A percentile compares a stretch with the other conserved stretches of the same genome.
Evolutionary conservation across 2,888 invertebrate species (phyloP).

Genomic region (Micoletzkya japonica): DNA sequence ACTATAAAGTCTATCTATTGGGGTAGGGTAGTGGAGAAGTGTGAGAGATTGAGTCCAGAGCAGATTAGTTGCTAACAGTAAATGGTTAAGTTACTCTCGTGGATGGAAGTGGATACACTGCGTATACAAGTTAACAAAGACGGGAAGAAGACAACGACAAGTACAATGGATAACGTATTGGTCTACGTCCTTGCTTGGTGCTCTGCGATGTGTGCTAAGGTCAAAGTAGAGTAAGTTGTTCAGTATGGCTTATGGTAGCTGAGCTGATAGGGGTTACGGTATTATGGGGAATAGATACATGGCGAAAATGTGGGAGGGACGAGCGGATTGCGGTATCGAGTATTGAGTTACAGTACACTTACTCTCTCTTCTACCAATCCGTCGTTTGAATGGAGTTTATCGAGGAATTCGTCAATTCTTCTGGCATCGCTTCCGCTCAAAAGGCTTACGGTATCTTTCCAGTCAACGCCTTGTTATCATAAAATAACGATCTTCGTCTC

Average conservation of each 20-base stretch:
- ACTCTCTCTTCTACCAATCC: slow-evolving; percentile 13
- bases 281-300: no score
- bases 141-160: not conserved
- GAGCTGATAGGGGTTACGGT: no score
- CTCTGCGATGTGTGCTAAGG: not conserved
- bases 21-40: not conserved
- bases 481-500: no score
- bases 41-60: no score
- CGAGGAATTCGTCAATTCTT: not conserved
- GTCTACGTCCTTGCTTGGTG: not conserved
- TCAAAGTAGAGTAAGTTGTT: not conserved
- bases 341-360: not conserved
- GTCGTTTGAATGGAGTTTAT: slow-evolving; percentile 1
- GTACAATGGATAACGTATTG: not conserved
- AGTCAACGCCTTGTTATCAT: not conserved
- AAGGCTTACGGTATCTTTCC: not conserved
- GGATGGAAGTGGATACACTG: slow-evolving; percentile 10
- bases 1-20: not conserved
- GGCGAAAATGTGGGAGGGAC: no score
- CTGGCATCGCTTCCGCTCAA: not conserved
- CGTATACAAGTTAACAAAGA: slow-evolving; percentile 1
- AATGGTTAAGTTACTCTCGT: slow-evolving; percentile 5
- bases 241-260: not conserved
- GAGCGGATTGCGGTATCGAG: not conserved
- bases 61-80: no score